These are phyloP conservation scores for Corythornis vintsioides DNA, from an alignment of 2,113 vertebrate species.

Conservation along the genomic window DNA sequence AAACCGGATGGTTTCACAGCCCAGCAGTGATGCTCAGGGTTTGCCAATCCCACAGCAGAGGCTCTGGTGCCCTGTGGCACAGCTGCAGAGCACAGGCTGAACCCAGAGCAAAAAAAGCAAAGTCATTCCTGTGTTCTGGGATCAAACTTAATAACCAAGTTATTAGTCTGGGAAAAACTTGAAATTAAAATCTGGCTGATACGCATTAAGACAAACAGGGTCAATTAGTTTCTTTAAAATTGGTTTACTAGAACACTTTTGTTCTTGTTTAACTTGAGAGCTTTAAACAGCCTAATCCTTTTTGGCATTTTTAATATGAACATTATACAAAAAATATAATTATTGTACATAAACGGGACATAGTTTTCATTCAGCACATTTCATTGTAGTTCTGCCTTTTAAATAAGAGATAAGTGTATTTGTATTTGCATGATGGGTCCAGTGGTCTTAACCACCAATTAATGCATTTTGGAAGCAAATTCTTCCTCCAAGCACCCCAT, in stretches of 20 bases:
- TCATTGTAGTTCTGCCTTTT: constrained; percentile 20
- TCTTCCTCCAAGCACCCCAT: background rate
- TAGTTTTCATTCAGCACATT: constrained; percentile 6
- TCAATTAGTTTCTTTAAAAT: constrained; percentile 32
- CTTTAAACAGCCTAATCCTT: constrained; percentile 20
- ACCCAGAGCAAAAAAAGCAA: background rate
- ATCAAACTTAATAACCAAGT: constrained; percentile 14
- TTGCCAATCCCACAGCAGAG: constrained; percentile 14
- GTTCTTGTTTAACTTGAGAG: constrained; percentile 43
- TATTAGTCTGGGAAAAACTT: background rate
- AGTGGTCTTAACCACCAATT: background rate
- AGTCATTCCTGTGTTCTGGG: background rate
- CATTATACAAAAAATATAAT: background rate
- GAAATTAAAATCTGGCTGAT: constrained; percentile 41
- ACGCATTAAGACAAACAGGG: constrained; percentile 25
- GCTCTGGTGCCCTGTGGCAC: background rate
- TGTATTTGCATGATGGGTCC: background rate
- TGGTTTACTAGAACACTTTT: constrained; percentile 33
- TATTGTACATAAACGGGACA: background rate
- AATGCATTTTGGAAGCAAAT: background rate
- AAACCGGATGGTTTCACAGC: constrained; percentile 27
- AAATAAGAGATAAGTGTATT: background rate
- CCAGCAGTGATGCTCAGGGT: constrained; percentile 1
- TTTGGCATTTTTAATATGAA: constrained; percentile 3
- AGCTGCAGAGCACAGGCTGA: background rate